These are phyloP conservation scores for Patella depressa DNA, from an alignment of 2,888 invertebrate genomes.

Conservation along the genomic window DNA sequence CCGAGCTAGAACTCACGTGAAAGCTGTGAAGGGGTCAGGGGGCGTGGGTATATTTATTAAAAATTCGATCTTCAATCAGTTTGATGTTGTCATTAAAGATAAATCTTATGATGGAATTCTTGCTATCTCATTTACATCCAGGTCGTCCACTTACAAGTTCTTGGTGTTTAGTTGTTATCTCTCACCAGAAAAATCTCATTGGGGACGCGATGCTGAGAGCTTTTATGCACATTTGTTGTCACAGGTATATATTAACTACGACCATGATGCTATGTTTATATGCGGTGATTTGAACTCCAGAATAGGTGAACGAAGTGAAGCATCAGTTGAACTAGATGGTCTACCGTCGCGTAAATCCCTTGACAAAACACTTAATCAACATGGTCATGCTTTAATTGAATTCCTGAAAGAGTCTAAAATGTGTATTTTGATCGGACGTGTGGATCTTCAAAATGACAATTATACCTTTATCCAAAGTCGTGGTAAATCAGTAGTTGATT, in stretches of 20 bases:
- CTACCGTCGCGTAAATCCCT: background rate
- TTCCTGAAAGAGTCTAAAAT: slow-evolving; percentile 1
- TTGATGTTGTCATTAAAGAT: no score
- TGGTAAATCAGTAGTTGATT: slow-evolving; percentile 15
- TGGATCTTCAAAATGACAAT: background rate
- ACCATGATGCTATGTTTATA: slow-evolving; percentile 2
- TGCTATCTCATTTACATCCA: no score
- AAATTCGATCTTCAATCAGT: no score
- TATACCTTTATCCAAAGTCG: background rate
- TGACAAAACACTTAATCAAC: slow-evolving; percentile 13
- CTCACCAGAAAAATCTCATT: background rate
- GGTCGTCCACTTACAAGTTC: no score
- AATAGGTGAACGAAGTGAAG: background rate
- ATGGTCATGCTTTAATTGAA: slow-evolving; percentile 11
- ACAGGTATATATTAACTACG: background rate
- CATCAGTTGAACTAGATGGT: background rate
- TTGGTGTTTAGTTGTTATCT: no score
- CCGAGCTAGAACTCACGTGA: slow-evolving; percentile 12
- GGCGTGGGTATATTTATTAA: no score
- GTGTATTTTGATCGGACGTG: background rate
- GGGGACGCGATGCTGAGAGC: background rate
- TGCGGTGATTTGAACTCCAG: slow-evolving; percentile 11
- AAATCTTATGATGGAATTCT: no score
- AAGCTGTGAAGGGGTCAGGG: slow-evolving; percentile 18
- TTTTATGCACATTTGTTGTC: background rate